Base-by-base conservation (phyloP, 2,888 invertebrate species). In the Coleophora flavipennella region DNA sequence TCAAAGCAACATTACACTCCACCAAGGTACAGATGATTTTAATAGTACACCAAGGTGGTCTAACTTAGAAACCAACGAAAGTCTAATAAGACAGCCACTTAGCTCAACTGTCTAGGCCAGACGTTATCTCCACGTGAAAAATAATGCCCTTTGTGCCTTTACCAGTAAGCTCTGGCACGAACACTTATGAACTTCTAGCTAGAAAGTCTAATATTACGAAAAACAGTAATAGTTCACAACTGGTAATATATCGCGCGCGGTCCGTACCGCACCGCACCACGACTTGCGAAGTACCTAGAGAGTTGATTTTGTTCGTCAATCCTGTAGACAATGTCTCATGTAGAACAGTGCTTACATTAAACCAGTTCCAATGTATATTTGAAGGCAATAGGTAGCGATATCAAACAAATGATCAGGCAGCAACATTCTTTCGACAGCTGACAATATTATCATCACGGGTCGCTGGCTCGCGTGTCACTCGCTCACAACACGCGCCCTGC, bases 81-180 rank as follows among this genome's bases (percentile, higher is more conserved):
- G 62, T 73, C 64, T 74, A 78, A 78, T 75, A 73, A 61, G 79
- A 80, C 80, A 78, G 74, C 61, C 64, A 71, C 64, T 69, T 77
- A 66, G 62, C 67, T 69, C 62, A 67, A 45, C 72, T 74, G 78
- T 80, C 79, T 56, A 48, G 47, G 40, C 51, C 42, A 59, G 72
- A 77, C 76, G 65, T 75, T 81, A 83, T 81, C 80, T 62, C 53
- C 34, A 34, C 43, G 60, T 81, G 81, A 81, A 76, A 78, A 81
- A 83, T 83, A 54, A 71, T 67, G 53, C 56, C 69, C 70, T 78
- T 81, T 83, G 72, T 77, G 47, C 48, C 42, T 52, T 53, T 55
- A 53, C 55, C 55, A 55, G 58, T 59, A 57, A 53, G 57, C 55
- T 45, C 41, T 43, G n/a, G 57, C 49, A 48, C 48, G 49, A 36